phyloP scores from a whole-genome alignment of 1,140 invertebrate species.

The Drosophila eugracilis region DNA sequence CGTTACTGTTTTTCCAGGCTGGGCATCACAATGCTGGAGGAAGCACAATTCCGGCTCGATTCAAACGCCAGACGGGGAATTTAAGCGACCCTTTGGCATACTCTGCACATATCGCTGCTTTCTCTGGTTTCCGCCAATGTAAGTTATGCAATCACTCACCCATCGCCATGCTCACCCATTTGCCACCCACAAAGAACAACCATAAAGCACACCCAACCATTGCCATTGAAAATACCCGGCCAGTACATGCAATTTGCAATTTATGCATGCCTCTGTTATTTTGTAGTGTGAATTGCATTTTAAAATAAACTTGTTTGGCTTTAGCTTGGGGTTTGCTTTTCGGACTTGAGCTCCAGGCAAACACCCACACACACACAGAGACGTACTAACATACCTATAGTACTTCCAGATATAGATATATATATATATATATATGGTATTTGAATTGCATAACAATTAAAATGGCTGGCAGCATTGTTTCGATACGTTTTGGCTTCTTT shows the following conservation, averaged over 20 bases:
- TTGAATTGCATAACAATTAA: slow-evolving; percentile 78
- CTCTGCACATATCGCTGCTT: slow-evolving; percentile 84
- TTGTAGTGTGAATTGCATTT: slow-evolving; percentile 76
- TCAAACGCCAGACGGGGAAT: slow-evolving; percentile 81
- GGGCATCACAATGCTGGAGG: slow-evolving; percentile 81
- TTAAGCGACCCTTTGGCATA: slow-evolving; percentile 82
- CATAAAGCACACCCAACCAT: background rate
- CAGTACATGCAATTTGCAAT: slow-evolving; percentile 54
- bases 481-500: slow-evolving; percentile 28
- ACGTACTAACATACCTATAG: too few relatives aligned
- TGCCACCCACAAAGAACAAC: background rate
- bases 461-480: slow-evolving; percentile 59
- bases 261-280: slow-evolving; percentile 70
- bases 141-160: slow-evolving; percentile 70
- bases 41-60: slow-evolving; percentile 82
- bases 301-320: slow-evolving; percentile 65
- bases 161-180: background rate
- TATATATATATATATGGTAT: slow-evolving; percentile 10
- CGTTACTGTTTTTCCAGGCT: slow-evolving; percentile 62
- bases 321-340: slow-evolving; percentile 38
- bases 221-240: slow-evolving; percentile 32
- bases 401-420: background rate
- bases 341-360: slow-evolving; percentile 16
- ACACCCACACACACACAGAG: background rate
- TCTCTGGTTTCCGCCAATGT: slow-evolving; percentile 84